These are phyloP conservation scores for Gambusia holbrooki DNA, from an alignment of 2,113 vertebrate species.

Conservation along the genomic window DNA sequence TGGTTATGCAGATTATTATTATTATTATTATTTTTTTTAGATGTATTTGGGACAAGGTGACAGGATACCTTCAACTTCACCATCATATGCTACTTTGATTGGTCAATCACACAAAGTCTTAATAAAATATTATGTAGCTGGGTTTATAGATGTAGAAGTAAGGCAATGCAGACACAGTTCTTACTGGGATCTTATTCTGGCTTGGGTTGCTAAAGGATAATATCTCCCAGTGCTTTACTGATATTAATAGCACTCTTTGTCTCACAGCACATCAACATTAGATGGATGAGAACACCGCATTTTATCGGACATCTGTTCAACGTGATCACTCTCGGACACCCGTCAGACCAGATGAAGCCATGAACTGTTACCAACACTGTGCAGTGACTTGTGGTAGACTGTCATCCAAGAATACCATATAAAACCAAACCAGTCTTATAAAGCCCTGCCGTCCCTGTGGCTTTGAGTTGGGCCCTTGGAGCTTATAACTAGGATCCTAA, in stretches of 20 bases:
- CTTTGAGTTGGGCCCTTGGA: conserved; percentile 58
- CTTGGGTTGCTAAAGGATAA: conserved; percentile 36
- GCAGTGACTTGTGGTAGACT: conserved; percentile 65
- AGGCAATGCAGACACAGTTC: conserved; percentile 21
- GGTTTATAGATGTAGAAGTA: not conserved
- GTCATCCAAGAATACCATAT: conserved; percentile 79
- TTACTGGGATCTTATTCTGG: conserved; percentile 33
- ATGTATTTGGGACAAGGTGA: not conserved
- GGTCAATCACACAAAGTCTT: not conserved
- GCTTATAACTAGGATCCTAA: conserved; percentile 74
- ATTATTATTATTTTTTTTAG: too few species aligned
- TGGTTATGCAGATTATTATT: not conserved
- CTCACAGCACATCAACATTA: conserved; percentile 49
- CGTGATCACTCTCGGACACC: conserved; percentile 48
- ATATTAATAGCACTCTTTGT: conserved; percentile 64
- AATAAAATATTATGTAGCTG: not conserved
- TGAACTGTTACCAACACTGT: conserved; percentile 74
- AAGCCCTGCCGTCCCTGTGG: conserved; percentile 67
- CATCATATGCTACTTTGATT: not conserved
- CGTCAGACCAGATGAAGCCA: conserved; percentile 61
- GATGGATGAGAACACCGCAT: conserved; percentile 57
- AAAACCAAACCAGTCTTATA: conserved; percentile 77
- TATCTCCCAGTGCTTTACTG: conserved; percentile 42
- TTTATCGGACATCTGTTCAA: conserved; percentile 71
- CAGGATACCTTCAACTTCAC: not conserved